Evolutionary conservation across 1,140 invertebrate genomes (phyloP).

Genomic region (Drosophila eugracilis): DNA sequence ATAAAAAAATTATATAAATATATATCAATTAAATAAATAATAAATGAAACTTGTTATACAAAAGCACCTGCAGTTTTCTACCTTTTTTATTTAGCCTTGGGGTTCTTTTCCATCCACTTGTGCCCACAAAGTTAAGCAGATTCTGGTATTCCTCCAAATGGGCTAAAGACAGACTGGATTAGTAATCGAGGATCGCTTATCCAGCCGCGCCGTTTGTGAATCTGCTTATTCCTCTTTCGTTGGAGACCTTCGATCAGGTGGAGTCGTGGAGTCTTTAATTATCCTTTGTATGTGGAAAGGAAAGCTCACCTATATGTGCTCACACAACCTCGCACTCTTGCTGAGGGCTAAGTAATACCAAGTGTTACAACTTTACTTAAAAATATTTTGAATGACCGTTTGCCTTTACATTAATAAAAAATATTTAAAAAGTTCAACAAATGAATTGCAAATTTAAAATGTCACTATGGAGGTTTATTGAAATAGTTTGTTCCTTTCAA

Average conservation of each 20-base stretch:
- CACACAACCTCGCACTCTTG: constrained; percentile 67
- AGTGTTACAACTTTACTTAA: neutral
- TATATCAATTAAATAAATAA: constrained; percentile 78
- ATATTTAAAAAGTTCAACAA: neutral
- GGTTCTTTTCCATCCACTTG: constrained; percentile 19
- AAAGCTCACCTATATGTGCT: too few species aligned
- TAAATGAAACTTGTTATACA: constrained; percentile 78
- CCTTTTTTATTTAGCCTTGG: neutral
- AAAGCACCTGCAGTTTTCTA: constrained; percentile 15
- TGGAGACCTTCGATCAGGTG: too few species aligned
- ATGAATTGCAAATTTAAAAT: neutral
- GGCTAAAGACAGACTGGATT: constrained; percentile 38
- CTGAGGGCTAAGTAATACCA: constrained; percentile 30
- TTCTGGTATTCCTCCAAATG: constrained; percentile 76
- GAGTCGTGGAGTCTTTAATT: too few species aligned
- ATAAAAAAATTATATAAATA: constrained; percentile 51
- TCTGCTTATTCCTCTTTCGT: too few species aligned
- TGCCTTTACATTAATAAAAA: too few species aligned
- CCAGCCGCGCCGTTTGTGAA: too few species aligned
- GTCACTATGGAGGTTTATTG: constrained; percentile 7
- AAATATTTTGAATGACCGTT: neutral
- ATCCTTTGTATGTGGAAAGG: too few species aligned
- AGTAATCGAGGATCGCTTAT: too few species aligned
- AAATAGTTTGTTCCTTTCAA: neutral
- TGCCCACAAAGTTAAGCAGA: constrained; percentile 76